Base-by-base conservation (phyloP, 2,113 vertebrate species). In the Pelodiscus sinensis region DNA sequence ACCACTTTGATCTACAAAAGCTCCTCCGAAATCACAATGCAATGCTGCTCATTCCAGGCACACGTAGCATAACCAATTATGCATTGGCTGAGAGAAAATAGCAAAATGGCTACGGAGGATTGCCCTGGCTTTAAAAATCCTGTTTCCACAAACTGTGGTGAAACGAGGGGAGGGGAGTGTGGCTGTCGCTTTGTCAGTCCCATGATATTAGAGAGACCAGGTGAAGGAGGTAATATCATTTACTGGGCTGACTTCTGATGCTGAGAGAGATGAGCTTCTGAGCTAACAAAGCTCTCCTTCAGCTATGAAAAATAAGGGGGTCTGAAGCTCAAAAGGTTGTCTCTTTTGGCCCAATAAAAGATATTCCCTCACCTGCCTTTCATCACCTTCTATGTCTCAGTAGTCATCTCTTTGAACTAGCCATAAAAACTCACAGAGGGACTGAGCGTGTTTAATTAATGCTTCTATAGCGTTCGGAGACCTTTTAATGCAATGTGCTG, bases 401-500 rank as follows among this genome's bases (percentile, higher is more conserved):
- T 21, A 88, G 55, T 38, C 82, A 25, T 65, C 6, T 50, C 82
- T 80, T 65, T 44, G 77, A 82, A 58, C 3, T 35, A 73, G 82
- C 51, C 54, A 56, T 77, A 75, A 80, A 56, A 51, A 88, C 55
- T 35, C 54, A 8, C 58, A 79, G 75, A 51, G 79, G 44, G 68
- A 82, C n/a, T 19, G 75, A 90, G 60, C 27, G 44, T 65, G 62
- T 84, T 88, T 93, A 90, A 77, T 88, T 91, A 68, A 52, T 29
- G 79, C 56, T 16, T 2, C 52, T 88, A 51, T 86, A 88, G 51
- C 2, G 27, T 52, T 2, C 0, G 52, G 22, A 18, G 4, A 7
- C 14, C 16, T 22, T 35, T 56, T 82, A 56, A 65, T 51, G 82
- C 68, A 58, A 73, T 65, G 57, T 79, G 84, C 81, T 92, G 84